Percentiles rank a stretch among this genome's conserved stretches.
Evolutionary conservation across 2,888 invertebrate genomes (phyloP).

Genomic region (Drosophila macrospina): DNA sequence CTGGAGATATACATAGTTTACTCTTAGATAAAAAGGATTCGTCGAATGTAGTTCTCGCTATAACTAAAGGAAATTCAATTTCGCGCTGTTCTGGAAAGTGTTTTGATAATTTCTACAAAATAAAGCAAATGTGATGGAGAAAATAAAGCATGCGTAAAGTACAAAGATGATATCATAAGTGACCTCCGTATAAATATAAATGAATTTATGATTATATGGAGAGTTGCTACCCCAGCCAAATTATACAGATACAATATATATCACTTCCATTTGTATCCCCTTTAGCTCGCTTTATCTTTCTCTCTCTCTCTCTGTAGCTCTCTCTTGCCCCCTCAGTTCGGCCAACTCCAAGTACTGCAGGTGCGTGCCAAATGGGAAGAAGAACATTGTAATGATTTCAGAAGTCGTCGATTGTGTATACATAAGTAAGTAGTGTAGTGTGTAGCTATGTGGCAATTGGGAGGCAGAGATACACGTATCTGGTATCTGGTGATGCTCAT

Average conservation of each 20-base stretch:
- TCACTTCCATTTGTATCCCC: constrained; percentile 7
- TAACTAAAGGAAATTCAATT: no score
- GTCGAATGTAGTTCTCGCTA: no score
- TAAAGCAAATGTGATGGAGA: background rate
- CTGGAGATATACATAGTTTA: no score
- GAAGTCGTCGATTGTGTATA: constrained; percentile 24
- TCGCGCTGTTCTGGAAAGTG: no score
- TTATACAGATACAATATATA: constrained; percentile 1
- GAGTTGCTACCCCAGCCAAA: background rate
- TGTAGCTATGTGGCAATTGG: constrained; percentile 41
- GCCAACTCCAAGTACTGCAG: constrained; percentile 7
- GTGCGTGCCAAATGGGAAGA: constrained; percentile 22
- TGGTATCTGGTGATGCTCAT: constrained; percentile 61
- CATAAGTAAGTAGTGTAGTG: constrained; percentile 16
- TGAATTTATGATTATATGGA: background rate
- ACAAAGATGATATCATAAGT: constrained; percentile 22
- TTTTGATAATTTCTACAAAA: no score
- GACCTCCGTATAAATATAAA: constrained; percentile 2
- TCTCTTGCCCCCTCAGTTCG: no score
- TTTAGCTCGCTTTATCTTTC: background rate
- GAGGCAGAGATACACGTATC: background rate
- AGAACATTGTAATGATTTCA: constrained; percentile 26
- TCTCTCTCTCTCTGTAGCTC: background rate
- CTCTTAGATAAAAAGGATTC: no score
- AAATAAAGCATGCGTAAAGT: background rate